Evolutionary conservation across 2,888 invertebrate genomes (phyloP), one percentile per base, ranked within the genome.

Genomic region (Phalera bucephala): DNA sequence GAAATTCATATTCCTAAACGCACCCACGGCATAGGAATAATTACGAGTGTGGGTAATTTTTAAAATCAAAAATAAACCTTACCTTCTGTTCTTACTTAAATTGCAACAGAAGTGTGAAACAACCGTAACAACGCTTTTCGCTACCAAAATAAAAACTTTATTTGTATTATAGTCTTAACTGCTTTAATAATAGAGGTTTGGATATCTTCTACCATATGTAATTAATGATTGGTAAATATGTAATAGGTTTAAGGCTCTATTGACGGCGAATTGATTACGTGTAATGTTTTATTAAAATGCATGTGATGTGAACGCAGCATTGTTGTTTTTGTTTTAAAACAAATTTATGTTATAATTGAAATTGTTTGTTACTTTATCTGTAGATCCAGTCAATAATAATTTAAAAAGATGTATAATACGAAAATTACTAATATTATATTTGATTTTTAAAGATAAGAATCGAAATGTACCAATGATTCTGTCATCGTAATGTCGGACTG

Each of bases 271-370:
- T 56, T 53, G 57, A 56, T 56, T 43, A 49, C 42, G 9, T 45
- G 45, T 45, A 47, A 52, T 56, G 46, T 56, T 56, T 50, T 56
- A 56, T 52, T 50, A 45, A 45, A 53, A 56, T 41, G 41, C 44
- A 42, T 42, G 37, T 56, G 46, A 52, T 42, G 40, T 27, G 21
- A 44, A 44, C 46, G 25, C 12, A 7, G 12, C 12, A 25, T 10
- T 8, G 12, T 7, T 46, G 39, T 49, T 45, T 40, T 48, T 55
- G 46, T 56, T 56, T 40, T 42, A 33, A 40, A 50, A 50, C 41
- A 52, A 45, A 44, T 33, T 27, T 28, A 21, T 29, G 29, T 28
- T 43, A 35, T 50, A 19, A 50, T 50, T 45, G 40, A 31, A 50
- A 45, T 40, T 43, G 42, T 55, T n/a, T 17, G 5, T 17, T 17